Evolutionary conservation across 2,113 vertebrate species (phyloP), one percentile per base, ranked within the genome.

Genomic region (Panurus biarmicus): DNA sequence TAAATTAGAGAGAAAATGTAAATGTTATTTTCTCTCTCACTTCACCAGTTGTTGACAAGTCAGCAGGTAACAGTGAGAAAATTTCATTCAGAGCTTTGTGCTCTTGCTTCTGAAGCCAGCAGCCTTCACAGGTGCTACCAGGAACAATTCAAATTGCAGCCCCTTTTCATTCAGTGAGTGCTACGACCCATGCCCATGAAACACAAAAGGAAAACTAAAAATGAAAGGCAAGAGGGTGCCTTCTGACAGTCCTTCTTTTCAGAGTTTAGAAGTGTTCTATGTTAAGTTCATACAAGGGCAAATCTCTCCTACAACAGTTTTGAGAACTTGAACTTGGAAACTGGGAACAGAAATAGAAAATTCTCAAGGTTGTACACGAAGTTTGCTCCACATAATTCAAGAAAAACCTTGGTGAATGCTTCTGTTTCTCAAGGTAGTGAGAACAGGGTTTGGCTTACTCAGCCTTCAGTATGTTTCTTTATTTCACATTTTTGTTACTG

Each of bases 1-100:
- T 87, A 94, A 85, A 95, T 95, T 90, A 94, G 74, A 76, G 75
- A 90, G 77, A 94, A 97, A 97, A 97, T 36, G 47, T 81, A 94
- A 95, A 96, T 74, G 33, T 87, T 95, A 84, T 91, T 96, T 93
- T 90, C 72, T 87, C 50, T 76, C 56, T 94, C 38, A n/a, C 35
- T 74, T 89, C 69, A 61, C 31, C 57, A 73, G 48, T 28, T 70
- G 33, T 56, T 95, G 90, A 94, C 38, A 72, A 44, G 66, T 85
- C 90, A 87, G 74, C 50, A 94, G 76, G 54, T 95, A 70, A 74
- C 56, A 75, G 56, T 19, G 20, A 96, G 93, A 97, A 91, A 72
- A 94, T 86, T 85, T 94, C 95, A 96, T 97, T 97, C 84, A 81
- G 79, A 81, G 48, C 82, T 94, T 95, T 93, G 40, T 65, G 29